These are phyloP conservation scores for Aphis craccivora DNA, from an alignment of 1,140 invertebrate genomes.

Conservation along the genomic window DNA sequence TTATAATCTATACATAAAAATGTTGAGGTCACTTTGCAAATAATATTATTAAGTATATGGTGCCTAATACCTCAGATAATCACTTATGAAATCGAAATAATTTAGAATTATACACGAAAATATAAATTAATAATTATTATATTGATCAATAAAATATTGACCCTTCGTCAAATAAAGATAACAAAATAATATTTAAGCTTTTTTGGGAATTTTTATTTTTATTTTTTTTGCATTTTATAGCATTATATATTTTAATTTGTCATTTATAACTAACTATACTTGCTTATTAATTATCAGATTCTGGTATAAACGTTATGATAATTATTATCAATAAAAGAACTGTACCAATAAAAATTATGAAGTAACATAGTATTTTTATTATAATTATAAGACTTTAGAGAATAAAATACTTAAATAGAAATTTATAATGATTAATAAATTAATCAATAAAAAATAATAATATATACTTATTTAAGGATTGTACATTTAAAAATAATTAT, in stretches of 20 bases:
- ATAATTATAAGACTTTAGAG: background rate
- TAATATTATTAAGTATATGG: background rate
- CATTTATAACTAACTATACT: background rate
- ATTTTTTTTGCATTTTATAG: background rate
- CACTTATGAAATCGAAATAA: background rate
- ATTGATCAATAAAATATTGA: background rate
- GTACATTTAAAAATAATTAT: background rate
- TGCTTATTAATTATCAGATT: background rate
- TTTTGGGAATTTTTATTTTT: background rate
- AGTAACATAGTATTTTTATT: background rate
- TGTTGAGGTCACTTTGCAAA: background rate
- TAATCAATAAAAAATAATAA: background rate
- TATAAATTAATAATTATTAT: background rate
- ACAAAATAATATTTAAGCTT: background rate
- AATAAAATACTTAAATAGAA: background rate
- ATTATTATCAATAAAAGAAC: background rate
- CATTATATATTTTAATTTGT: background rate
- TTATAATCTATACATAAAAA: background rate
- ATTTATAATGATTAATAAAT: background rate
- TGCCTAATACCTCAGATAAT: background rate
- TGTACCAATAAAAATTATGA: background rate
- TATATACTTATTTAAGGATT: no score
- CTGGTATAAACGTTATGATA: background rate
- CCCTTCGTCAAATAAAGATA: background rate
- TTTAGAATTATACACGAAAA: background rate